Conservation (phyloP, 2,797 vertebrate genomes). For the Antennarius maculatus region DNA sequence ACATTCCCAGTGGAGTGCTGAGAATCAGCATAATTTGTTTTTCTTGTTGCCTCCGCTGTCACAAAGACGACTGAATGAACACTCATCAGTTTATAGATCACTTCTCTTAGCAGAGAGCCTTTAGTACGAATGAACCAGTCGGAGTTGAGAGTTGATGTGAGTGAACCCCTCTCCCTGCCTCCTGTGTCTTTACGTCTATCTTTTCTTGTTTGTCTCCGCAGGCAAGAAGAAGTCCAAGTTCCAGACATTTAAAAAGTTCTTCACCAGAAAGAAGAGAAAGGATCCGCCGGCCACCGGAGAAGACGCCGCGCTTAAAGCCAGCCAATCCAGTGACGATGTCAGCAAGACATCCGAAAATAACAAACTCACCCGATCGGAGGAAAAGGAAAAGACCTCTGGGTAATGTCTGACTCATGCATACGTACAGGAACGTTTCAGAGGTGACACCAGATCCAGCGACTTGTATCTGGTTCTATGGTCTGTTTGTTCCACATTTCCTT, state of each 20-base stretch:
- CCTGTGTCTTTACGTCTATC: not conserved
- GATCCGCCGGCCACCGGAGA: constrained; percentile 62
- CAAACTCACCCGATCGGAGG: constrained; percentile 68
- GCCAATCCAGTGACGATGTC: constrained; percentile 85
- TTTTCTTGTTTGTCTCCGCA: constrained; percentile 49
- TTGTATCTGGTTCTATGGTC: too few species aligned
- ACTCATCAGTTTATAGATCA: too few species aligned
- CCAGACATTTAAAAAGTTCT: constrained; percentile 91
- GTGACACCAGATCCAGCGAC: too few species aligned
- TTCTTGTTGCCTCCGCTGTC: too few species aligned
- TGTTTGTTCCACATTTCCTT: not conserved
- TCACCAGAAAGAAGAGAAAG: constrained; percentile 92
- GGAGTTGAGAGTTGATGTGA: too few species aligned
- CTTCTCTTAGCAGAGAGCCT: too few species aligned
- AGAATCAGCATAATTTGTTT: too few species aligned
- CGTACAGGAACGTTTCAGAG: not conserved
- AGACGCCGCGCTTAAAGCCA: constrained; percentile 78
- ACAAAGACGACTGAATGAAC: too few species aligned
- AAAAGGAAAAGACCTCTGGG: constrained; percentile 78
- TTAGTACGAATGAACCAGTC: too few species aligned
- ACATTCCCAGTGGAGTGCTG: too few species aligned
- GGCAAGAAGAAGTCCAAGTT: constrained; percentile 96
- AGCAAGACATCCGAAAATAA: constrained; percentile 73
- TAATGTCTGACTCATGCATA: constrained; percentile 50
- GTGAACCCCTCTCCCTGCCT: not conserved